Percentiles rank a stretch among this genome's conserved stretches.
Evolutionary conservation across 2,888 invertebrate genomes (phyloP).

Genomic region (Antheraea assamensis): DNA sequence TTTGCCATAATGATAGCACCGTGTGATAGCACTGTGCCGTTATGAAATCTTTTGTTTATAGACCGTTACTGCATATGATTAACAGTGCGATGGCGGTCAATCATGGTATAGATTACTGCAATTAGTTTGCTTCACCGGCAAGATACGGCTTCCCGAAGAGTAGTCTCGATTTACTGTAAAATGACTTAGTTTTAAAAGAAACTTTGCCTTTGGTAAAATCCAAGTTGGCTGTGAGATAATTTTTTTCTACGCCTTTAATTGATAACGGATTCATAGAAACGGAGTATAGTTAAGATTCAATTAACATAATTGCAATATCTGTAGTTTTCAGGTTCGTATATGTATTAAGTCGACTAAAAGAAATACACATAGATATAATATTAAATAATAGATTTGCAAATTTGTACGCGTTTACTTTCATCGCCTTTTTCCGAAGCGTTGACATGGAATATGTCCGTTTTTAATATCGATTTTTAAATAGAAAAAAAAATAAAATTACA

Average conservation of each 20-base stretch:
- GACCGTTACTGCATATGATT: background rate
- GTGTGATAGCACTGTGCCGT: background rate
- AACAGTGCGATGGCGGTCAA: background rate
- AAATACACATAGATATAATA: too few relatives aligned
- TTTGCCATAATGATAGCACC: background rate
- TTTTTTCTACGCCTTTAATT: background rate
- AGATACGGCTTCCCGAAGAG: background rate
- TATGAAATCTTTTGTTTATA: constrained; percentile 4
- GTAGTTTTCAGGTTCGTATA: too few relatives aligned
- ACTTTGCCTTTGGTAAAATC: background rate
- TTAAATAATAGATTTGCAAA: too few relatives aligned
- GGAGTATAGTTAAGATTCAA: background rate
- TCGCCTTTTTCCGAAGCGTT: too few relatives aligned
- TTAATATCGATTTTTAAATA: too few relatives aligned
- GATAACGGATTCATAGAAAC: background rate
- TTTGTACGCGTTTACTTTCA: too few relatives aligned
- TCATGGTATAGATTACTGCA: background rate
- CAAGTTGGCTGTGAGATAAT: background rate
- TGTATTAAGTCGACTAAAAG: too few relatives aligned
- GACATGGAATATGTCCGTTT: too few relatives aligned
- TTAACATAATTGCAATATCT: background rate
- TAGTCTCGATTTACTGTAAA: background rate
- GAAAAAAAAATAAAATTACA: too few relatives aligned
- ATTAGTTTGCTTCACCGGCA: background rate
- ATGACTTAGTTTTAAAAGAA: background rate